These are phyloP conservation scores for Cabera pusaria DNA, from an alignment of 2,888 invertebrate species.

Conservation along the genomic window DNA sequence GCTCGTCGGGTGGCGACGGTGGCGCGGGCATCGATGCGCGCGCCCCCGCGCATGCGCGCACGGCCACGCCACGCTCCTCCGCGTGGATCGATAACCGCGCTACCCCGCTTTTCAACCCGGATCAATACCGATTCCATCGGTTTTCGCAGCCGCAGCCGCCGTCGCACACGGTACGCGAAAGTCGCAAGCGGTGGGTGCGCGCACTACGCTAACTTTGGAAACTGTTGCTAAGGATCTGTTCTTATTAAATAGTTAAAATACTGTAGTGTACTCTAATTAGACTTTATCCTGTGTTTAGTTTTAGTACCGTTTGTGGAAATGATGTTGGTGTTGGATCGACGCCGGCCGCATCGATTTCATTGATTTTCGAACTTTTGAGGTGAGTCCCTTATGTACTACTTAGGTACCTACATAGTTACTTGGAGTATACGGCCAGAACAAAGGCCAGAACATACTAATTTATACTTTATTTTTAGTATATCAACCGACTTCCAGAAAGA, in stretches of 20 bases:
- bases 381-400: too few species aligned
- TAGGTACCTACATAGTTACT: too few species aligned
- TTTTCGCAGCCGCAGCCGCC: constrained; percentile 87
- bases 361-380: too few species aligned
- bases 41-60: constrained; percentile 61
- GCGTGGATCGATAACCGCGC: constrained; percentile 89
- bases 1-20: constrained; percentile 46
- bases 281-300: constrained; percentile 3
- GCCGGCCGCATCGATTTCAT: constrained; percentile 13
- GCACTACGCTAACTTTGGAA: constrained; percentile 39
- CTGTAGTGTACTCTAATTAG: too few species aligned
- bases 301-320: too few species aligned
- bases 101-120: constrained; percentile 86
- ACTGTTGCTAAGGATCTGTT: constrained; percentile 11
- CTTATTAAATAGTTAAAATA: too few species aligned
- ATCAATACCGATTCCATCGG: constrained; percentile 90
- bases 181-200: constrained; percentile 82
- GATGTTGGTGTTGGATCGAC: constrained; percentile 3
- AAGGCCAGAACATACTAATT: too few species aligned
- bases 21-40: constrained; percentile 47
- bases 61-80: constrained; percentile 49
- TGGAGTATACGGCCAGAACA: too few species aligned
- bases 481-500: too few species aligned
- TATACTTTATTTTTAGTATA: too few species aligned
- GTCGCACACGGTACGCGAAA: constrained; percentile 76